Base-by-base conservation (phyloP, 2,113 vertebrate species). In the Anthoscopus minutus region DNA sequence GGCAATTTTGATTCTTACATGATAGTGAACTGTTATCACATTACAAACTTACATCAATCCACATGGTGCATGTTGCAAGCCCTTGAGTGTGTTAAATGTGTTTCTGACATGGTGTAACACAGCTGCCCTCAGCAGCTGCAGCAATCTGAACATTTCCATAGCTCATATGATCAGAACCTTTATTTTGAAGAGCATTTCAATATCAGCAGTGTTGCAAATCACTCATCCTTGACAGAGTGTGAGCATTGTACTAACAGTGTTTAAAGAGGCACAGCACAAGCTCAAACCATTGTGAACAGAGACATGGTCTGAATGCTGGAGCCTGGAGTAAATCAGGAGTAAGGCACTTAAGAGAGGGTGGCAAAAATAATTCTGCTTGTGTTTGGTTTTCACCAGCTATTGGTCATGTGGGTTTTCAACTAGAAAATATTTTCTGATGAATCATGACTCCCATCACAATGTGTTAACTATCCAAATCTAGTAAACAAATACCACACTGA, bases 11-110 rank as follows among this genome's bases (percentile, higher is more conserved):
- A 7, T 60, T 60, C 69, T 77, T 13, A 37, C 4, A 13, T 4
- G 5, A 30, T 17, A 22, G 60, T 15, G 35, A 86, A 20, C 30
- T 51, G 15, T 71, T 91, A 38, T 4, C 40, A 37, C 15, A 13
- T 81, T 35, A 50, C 65, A 35, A 53, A 65, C 15, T 42, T 54
- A 17, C 4, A 35, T 25, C 0, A 0, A 13, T 80, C 37, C 35
- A 86, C 84, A 37, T 7, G 13, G 35, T 19, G 12, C 77, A n/a
- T 45, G n/a, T 28, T 93, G 71, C n/a, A 44, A 82, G 62, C n/a
- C 25, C 47, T 65, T 0, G 1, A 57, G 37, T 5, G 2, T 12
- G 28, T 50, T 56, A 44, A 80, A 71, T 1, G 0, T 42, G 38
- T 24, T 51, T 81, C 60, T 71, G 81, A 37, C 84, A 31, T 17